Base-by-base conservation (phyloP, 2,113 vertebrate genomes). In the Nesoenas mayeri region DNA sequence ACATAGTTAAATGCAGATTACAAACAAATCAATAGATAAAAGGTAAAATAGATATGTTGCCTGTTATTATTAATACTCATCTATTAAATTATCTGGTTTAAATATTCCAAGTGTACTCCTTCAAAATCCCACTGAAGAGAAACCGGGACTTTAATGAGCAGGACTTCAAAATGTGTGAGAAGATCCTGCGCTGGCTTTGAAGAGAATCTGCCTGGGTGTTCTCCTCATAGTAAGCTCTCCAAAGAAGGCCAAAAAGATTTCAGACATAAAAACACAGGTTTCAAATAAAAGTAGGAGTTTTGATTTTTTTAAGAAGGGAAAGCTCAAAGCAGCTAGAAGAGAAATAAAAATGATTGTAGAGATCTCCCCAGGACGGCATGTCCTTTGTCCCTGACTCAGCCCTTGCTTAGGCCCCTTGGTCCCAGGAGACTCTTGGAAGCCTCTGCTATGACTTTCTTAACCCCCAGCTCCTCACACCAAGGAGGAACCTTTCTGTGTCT, bases 401-500 rank as follows among this genome's bases (percentile, higher is more conserved):
- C 48, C 28, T 58, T 69, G 25, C 14, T 66, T 79, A 1, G 25
- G 22, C 2, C 17, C 12, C 40, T 31, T 65, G 20, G 16, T 44
- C 42, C 22, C 60, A 53, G 24, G 15, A 53, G n/a, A 20, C 15
- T 85, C 56, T 38, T 21, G 47, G 84, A 57, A 28, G 25, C 24
- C 6, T 15, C 53, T 78, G 25, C 58, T 72, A 15, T 2, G 6
- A 34, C 15, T 24, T 6, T 44, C 50, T 72, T 54, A 34, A 60
- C 25, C 5, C 3, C 8, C 5, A 5, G 21, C 60, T 80, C 18
- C 64, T 78, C 5, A 0, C 32, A 57, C 0, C 6, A 38, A 86
- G 58, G 28, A 57, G 50, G 32, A 73, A 8, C 8, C 6, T n/a
- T 25, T 54, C 47, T 44, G 26, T 32, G 73, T 70, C 47, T 42